Percentiles rank a stretch among this genome's conserved stretches.
Evolutionary conservation across 2,888 invertebrate species (phyloP).

Genomic region (Lithodes maja): DNA sequence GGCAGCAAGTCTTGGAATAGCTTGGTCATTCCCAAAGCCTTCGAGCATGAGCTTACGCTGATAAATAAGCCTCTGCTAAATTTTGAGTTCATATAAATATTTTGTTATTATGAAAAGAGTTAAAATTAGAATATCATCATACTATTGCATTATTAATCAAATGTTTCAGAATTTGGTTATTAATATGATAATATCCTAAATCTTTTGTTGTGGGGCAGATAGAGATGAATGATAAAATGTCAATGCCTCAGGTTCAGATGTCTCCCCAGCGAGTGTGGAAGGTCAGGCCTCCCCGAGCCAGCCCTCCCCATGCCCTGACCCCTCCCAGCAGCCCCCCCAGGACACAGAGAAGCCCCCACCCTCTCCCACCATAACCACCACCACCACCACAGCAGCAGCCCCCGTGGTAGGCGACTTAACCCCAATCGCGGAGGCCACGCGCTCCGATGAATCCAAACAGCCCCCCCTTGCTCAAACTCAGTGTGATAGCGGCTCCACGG

Average conservation of each 20-base stretch:
- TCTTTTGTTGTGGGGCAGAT: too few species aligned
- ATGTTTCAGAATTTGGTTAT: too few species aligned
- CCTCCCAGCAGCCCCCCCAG: neutral
- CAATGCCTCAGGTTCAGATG: slow-evolving; percentile 41
- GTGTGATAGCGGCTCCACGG: slow-evolving; percentile 45
- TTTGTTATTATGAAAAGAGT: too few species aligned
- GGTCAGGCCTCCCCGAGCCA: slow-evolving; percentile 18
- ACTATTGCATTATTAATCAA: too few species aligned
- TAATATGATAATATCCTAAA: too few species aligned
- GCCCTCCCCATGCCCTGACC: neutral
- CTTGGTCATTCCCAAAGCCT: too few species aligned
- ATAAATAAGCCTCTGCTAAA: too few species aligned
- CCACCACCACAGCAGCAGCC: slow-evolving; percentile 19
- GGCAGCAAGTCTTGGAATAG: too few species aligned
- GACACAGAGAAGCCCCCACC: slow-evolving; percentile 25
- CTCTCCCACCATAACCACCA: slow-evolving; percentile 29
- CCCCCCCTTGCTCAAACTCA: slow-evolving; percentile 58
- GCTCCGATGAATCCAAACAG: slow-evolving; percentile 39
- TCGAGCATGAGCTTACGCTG: too few species aligned
- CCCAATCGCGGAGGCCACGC: slow-evolving; percentile 54
- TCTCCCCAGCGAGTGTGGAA: slow-evolving; percentile 51
- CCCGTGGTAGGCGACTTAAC: slow-evolving; percentile 56
- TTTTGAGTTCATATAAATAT: too few species aligned
- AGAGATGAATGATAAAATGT: neutral
- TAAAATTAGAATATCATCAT: too few species aligned